Conservation (phyloP, 2,888 invertebrate genomes). For the Hetaerina titia region DNA sequence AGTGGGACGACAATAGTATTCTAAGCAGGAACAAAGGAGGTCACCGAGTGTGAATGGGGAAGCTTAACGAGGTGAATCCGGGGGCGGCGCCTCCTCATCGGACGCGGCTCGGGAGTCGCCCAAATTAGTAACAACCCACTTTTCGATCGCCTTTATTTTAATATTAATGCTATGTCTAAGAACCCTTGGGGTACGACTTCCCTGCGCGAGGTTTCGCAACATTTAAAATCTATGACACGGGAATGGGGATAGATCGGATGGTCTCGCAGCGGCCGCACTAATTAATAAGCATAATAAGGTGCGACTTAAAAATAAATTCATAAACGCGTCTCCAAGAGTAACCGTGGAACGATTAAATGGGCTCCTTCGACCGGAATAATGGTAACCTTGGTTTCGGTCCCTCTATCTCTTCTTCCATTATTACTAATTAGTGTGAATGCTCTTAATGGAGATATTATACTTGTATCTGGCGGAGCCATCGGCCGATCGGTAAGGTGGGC, state of each 20-base stretch:
- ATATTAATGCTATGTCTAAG: not conserved
- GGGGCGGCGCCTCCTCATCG: too few relatives aligned
- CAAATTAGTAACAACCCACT: not conserved
- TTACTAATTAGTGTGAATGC: slow-evolving; percentile 54
- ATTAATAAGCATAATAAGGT: not conserved
- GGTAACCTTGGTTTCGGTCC: slow-evolving; percentile 25
- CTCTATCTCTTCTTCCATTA: not conserved
- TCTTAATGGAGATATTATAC: slow-evolving; percentile 58
- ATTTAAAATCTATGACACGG: not conserved
- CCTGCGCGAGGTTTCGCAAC: not conserved
- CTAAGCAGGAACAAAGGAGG: too few relatives aligned
- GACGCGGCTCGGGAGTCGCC: too few relatives aligned
- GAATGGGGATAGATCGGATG: not conserved
- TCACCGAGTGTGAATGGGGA: too few relatives aligned
- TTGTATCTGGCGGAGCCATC: slow-evolving; percentile 62
- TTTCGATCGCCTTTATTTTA: not conserved
- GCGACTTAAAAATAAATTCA: not conserved
- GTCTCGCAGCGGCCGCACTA: not conserved
- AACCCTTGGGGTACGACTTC: not conserved
- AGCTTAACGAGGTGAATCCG: too few relatives aligned
- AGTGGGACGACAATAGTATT: too few relatives aligned
- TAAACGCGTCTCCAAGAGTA: not conserved
- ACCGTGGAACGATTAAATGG: slow-evolving; percentile 50
- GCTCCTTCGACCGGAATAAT: slow-evolving; percentile 47
- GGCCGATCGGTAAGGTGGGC: slow-evolving; percentile 7